Base-by-base conservation (phyloP, 1,140 invertebrate species). In the Heliconius congener region DNA sequence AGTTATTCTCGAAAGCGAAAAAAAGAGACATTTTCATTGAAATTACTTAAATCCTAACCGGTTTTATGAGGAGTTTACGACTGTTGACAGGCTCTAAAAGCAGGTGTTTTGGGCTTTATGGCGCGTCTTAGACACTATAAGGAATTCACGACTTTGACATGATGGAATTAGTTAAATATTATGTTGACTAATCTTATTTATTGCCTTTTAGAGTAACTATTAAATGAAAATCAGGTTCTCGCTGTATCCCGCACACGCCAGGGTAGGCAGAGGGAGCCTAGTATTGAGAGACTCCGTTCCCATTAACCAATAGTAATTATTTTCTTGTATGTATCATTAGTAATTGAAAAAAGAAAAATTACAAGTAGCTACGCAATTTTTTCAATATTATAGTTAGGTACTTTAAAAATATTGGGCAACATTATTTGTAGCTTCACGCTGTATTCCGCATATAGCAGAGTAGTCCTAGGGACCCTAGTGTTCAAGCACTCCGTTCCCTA, bases 11-110 rank as follows among this genome's bases (percentile, higher is more conserved):
- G 27, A 30, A 66, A 66, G 23, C 9, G 30, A 13, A 23, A 74
- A 52, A 30, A 52, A 71, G 46, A 71, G 39, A 76, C 74, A 76
- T 76, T 76, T 60, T 76, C 18, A 18, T 42, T 42, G 74, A 60
- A 18, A 46, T 76, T 76, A 70, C 74, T 37, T 76, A 70, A 76
- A 76, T 76, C 74, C n/a, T 76, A 70, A 76, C 74, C 34, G 37
- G 72, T 77, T 74, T 80, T 82, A 82, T 79, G 72, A 79, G 19
- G 73, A 75, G 77, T 80, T 80, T 82, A 82, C 77, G 78, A 75
- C 71, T 72, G 71, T 73, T 80, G 78, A 80, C 81, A 82, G 75
- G 78, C 52, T 55, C 80, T 82, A 80, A 82, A 80, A 73, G 71
- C 75, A 80, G 76, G 78, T 77, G 73, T 75, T 46, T 52, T 73